Base-by-base conservation (phyloP, 2,888 invertebrate genomes). In the Taphrorychus bicolor region DNA sequence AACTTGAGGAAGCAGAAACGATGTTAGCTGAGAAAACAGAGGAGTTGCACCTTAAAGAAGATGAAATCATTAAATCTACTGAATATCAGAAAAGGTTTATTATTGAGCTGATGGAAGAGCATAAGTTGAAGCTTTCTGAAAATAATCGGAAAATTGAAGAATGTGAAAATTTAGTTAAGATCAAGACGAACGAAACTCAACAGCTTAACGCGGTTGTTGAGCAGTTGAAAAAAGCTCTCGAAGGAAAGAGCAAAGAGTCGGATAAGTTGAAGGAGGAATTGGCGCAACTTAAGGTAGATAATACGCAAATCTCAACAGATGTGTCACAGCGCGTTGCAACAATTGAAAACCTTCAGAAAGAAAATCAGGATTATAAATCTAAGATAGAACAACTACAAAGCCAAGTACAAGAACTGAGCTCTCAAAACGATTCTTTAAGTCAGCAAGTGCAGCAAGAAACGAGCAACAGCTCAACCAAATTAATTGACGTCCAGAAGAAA, bases 151-250 rank as follows among this genome's bases (percentile, higher is more conserved):
- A 88, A 70, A 76, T 89, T 60, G 81, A 83, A 68, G 68, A 89
- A 88, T 76, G 85, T 84, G 88, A 89, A 80, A 76, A 83, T 3
- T 87, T 89, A 76, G 85, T 90, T 7, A 67, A 74, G 18, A 53
- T 3, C 18, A 58, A 66, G 40, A 23, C 17, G n/a, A 51, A 58
- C 0, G 67, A 70, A 57, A 42, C 70, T 21, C 23, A 22, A 40
- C 58, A 63, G 14, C 17, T 58, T 2, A 63, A 3, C 14, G 63
- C 65, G 3, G 32, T 22, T 22, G 21, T 58, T 42, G 24, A 69
- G 69, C 67, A 73, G 52, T 63, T 75, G 52, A 61, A 66, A 40
- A 32, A 24, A 11, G 18, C 16, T 21, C 32, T 66, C 14, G 73
- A 70, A 61, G 68, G 66, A 51, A 65, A 59, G 22, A 24, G 54